These are phyloP conservation scores for Pseudomyrmex gracilis DNA, from an alignment of 1,140 invertebrate genomes.

Conservation along the genomic window DNA sequence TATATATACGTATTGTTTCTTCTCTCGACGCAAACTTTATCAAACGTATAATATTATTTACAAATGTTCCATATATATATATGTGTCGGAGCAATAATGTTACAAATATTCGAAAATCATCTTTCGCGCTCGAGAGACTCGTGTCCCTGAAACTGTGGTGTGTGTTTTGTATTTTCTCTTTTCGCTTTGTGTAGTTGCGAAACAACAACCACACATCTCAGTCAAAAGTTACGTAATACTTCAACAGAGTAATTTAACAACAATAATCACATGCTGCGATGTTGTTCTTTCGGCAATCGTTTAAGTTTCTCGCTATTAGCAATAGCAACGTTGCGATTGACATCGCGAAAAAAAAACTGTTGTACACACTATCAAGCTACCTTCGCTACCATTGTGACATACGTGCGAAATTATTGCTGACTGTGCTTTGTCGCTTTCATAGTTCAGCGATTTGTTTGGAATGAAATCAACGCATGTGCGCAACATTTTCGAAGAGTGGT, in stretches of 20 bases:
- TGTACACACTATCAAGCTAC: conserved; percentile 32
- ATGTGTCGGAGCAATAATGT: too few relatives aligned
- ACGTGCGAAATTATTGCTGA: conserved; percentile 52
- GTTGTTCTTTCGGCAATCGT: neutral
- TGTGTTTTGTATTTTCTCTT: neutral
- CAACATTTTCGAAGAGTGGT: neutral
- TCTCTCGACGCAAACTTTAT: neutral
- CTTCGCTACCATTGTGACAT: conserved; percentile 38
- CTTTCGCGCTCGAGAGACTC: neutral
- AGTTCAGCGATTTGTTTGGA: conserved; percentile 50
- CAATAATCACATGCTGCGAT: neutral
- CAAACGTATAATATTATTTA: neutral
- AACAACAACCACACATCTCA: too few relatives aligned
- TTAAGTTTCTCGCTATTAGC: conserved; percentile 38
- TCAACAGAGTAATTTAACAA: neutral
- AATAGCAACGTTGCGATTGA: neutral
- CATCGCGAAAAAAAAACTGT: neutral
- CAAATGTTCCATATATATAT: neutral
- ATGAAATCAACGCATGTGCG: conserved; percentile 4
- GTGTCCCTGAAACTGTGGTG: neutral
- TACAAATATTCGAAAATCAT: too few relatives aligned
- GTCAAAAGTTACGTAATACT: too few relatives aligned
- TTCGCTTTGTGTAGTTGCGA: neutral
- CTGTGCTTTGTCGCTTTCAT: conserved; percentile 26
- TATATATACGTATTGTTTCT: conserved; percentile 1